These are phyloP conservation scores for Microhierax caerulescens DNA, from an alignment of 2,797 vertebrate species.

Conservation along the genomic window DNA sequence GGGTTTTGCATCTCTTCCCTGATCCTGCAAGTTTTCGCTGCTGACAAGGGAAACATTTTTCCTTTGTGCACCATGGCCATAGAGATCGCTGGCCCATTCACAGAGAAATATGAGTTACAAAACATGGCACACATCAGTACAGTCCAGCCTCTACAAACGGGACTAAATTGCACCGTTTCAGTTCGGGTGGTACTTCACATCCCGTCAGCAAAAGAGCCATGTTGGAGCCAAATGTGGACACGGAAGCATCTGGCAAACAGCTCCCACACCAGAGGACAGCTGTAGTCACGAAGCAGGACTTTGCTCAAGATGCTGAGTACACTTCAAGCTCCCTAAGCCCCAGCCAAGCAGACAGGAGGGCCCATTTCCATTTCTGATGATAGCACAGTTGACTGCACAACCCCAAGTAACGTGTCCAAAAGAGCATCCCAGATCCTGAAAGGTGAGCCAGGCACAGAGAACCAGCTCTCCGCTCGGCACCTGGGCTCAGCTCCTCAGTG, in stretches of 20 bases:
- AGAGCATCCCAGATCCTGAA: neutral
- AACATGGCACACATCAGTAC: neutral
- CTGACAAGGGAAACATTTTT: neutral
- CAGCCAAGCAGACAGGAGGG: neutral
- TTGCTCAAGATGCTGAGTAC: fast-evolving
- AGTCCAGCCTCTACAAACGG: neutral
- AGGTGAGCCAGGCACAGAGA: neutral
- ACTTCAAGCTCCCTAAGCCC: neutral
- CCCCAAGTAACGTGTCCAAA: fast-evolving
- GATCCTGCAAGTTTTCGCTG: neutral
- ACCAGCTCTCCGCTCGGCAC: neutral
- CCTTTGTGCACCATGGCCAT: neutral
- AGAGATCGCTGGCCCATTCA: neutral
- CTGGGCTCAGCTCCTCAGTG: fast-evolving
- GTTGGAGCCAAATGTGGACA: fast-evolving
- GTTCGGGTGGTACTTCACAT: fast-evolving
- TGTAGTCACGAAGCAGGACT: neutral
- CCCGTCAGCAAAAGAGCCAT: fast-evolving
- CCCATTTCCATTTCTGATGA: fast-evolving
- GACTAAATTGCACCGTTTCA: no score
- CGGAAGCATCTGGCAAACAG: neutral
- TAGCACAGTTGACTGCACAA: neutral
- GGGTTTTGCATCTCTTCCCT: neutral
- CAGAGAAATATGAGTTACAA: neutral
- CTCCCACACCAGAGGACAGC: neutral